Conservation (phyloP, 2,888 invertebrate genomes). For the Exocentrus adspersus region DNA sequence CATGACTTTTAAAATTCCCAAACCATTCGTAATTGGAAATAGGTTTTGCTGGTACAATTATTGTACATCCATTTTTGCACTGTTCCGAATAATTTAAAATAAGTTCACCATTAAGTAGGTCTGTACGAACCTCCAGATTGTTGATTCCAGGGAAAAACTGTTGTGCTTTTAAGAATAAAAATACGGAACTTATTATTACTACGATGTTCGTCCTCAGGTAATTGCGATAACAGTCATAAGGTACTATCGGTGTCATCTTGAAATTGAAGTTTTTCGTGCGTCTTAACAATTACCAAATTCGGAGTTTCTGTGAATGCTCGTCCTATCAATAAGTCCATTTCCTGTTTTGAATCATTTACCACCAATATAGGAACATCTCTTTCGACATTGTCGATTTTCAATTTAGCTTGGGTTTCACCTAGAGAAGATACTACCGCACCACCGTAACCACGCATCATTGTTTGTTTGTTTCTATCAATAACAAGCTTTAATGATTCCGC, state of each 20-base stretch:
- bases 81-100: background rate
- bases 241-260: background rate
- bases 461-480: background rate
- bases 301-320: background rate
- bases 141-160: background rate
- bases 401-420: background rate
- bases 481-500: too few species aligned
- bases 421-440: background rate
- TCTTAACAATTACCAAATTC: background rate
- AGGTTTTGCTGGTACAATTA: background rate
- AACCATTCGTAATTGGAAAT: background rate
- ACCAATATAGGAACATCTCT: background rate
- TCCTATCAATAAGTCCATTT: background rate
- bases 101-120: background rate
- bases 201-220: background rate
- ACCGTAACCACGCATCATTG: background rate
- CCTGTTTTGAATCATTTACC: background rate
- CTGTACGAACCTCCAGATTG: background rate
- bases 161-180: background rate
- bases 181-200: background rate
- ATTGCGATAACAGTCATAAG: background rate
- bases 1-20: background rate
- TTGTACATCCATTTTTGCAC: background rate
- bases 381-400: background rate
- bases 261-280: background rate